A percentile compares a stretch with the other conserved stretches of the same genome.
These are phyloP conservation scores for Muscina levida DNA, from an alignment of 2,888 invertebrate species.

Conservation along the genomic window DNA sequence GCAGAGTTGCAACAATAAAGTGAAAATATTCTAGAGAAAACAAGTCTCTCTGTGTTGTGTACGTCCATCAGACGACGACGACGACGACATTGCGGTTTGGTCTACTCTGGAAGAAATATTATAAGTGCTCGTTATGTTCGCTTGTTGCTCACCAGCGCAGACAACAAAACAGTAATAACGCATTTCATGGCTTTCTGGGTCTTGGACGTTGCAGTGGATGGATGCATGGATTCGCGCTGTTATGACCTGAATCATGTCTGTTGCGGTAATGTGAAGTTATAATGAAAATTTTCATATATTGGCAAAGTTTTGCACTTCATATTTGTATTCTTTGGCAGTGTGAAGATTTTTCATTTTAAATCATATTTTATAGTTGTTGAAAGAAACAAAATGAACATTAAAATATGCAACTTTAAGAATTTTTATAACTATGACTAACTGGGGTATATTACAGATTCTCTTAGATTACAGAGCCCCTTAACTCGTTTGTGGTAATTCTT, in stretches of 20 bases:
- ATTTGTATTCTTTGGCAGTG: conserved; percentile 6
- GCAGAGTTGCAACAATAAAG: conserved; percentile 14
- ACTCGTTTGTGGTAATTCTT: too few species aligned
- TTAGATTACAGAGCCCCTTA: too few species aligned
- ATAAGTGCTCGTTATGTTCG: too few species aligned
- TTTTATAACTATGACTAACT: conserved; percentile 67
- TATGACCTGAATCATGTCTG: conserved; percentile 56
- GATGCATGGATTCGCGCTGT: conserved; percentile 2
- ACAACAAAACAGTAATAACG: conserved; percentile 29
- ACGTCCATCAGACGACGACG: conserved; percentile 7
- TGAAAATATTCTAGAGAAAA: conserved; percentile 50
- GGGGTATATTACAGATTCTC: too few species aligned
- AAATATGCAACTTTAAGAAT: conserved; percentile 59
- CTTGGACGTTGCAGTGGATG: background rate
- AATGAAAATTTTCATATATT: conserved; percentile 27
- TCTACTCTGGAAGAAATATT: conserved; percentile 2
- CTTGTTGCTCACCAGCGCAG: conserved; percentile 7
- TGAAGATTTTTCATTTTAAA: conserved; percentile 45
- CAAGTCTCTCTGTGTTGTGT: background rate
- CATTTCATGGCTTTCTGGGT: conserved; percentile 4
- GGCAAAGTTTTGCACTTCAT: conserved; percentile 20
- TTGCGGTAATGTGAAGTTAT: conserved; percentile 35
- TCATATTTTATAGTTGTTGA: conserved; percentile 60
- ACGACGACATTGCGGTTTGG: background rate
- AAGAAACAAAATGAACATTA: conserved; percentile 26